Conservation (phyloP, 2,797 vertebrate species). For the Kryptolebias ocellatus region DNA sequence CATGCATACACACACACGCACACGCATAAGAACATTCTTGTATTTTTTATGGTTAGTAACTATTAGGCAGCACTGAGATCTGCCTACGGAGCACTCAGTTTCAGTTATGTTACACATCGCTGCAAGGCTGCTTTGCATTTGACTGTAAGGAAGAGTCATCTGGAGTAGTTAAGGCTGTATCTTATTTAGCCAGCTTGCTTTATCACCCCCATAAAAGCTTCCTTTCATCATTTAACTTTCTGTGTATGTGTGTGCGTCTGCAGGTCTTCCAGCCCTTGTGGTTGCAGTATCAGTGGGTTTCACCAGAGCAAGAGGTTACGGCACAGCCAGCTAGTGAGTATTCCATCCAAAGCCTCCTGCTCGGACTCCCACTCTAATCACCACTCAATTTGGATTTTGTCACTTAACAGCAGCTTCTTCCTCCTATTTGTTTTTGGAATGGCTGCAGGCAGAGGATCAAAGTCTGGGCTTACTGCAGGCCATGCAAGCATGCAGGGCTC, state of each 20-base stretch:
- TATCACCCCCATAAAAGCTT: slow-evolving; percentile 4
- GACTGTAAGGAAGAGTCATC: slow-evolving; percentile 28
- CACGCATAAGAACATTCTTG: slow-evolving; percentile 9
- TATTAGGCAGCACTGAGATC: no score
- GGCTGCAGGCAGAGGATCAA: neutral
- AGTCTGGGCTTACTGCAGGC: neutral
- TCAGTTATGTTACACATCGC: slow-evolving; percentile 40
- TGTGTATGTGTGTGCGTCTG: slow-evolving; percentile 16
- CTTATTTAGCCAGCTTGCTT: slow-evolving; percentile 21
- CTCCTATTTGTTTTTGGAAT: neutral
- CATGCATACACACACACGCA: slow-evolving; percentile 3
- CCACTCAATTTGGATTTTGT: slow-evolving; percentile 3
- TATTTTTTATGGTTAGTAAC: no score
- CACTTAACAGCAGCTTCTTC: slow-evolving; percentile 5
- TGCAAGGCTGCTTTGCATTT: slow-evolving; percentile 54
- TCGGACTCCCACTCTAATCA: slow-evolving; percentile 2
- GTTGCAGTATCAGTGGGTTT: slow-evolving; percentile 98
- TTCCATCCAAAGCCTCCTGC: neutral
- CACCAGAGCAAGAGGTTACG: slow-evolving; percentile 97
- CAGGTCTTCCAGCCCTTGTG: slow-evolving; percentile 96
- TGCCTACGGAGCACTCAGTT: slow-evolving; percentile 5
- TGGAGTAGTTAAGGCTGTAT: slow-evolving; percentile 20
- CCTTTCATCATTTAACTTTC: slow-evolving; percentile 38
- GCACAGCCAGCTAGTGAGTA: slow-evolving; percentile 97
- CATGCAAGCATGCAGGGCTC: neutral